A percentile compares a stretch with the other conserved stretches of the same genome.
phyloP scores from a whole-genome alignment of 1,140 invertebrate genomes.

The Lanistes nyassanus region DNA sequence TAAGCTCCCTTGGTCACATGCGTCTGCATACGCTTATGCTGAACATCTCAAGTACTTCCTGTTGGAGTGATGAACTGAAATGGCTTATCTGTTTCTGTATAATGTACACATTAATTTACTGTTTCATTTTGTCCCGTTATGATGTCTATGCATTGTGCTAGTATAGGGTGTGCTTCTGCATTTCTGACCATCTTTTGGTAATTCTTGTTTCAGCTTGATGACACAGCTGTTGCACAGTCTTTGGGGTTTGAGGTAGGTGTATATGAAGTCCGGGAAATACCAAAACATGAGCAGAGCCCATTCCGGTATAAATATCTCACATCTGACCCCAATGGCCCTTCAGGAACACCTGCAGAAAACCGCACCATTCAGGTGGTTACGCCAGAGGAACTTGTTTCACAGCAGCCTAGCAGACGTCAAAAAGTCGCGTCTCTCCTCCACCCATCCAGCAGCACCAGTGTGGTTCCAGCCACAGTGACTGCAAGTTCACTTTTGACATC shows the following conservation, averaged over 20 bases:
- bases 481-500: conserved; percentile 24
- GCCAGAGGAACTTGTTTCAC: conserved; percentile 39
- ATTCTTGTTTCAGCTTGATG: conserved; percentile 46
- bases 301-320: conserved; percentile 49
- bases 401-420: conserved; percentile 22
- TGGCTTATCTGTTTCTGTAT: too few relatives aligned
- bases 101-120: too few relatives aligned
- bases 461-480: conserved; percentile 8
- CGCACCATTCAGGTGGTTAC: conserved; percentile 45
- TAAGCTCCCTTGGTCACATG: too few relatives aligned
- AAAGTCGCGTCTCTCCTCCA: conserved; percentile 25
- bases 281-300: conserved; percentile 36
- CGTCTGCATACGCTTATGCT: too few relatives aligned
- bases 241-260: conserved; percentile 45
- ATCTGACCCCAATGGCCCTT: conserved; percentile 26
- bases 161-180: too few relatives aligned
- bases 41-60: too few relatives aligned
- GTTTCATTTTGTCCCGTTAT: too few relatives aligned
- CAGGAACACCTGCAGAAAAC: conserved; percentile 16
- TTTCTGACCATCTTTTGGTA: too few relatives aligned
- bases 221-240: conserved; percentile 39
- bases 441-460: neutral
- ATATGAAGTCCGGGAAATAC: conserved; percentile 47
- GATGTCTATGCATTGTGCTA: too few relatives aligned
- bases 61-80: too few relatives aligned